Conservation (phyloP, 1,140 invertebrate genomes). For the Drosophila ohnishii region DNA sequence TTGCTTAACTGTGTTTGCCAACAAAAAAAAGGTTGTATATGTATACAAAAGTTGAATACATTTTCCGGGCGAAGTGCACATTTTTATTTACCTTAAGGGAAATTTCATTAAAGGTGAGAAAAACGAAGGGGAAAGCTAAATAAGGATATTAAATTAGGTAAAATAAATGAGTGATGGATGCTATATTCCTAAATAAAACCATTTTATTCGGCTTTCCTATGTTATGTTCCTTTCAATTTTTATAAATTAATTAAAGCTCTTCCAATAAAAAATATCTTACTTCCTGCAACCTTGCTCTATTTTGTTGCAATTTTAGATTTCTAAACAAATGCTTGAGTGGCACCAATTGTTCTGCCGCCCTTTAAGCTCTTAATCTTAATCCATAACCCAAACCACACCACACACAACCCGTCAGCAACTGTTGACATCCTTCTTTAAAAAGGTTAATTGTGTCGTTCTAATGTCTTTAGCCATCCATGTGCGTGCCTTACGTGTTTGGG, state of each 20-base stretch:
- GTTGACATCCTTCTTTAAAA: conserved; percentile 49
- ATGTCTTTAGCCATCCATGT: conserved; percentile 51
- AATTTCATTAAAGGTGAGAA: background rate
- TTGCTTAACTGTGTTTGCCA: conserved; percentile 11
- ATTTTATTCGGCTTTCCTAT: too few species aligned
- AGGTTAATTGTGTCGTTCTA: conserved; percentile 57
- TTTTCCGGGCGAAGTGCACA: conserved; percentile 3
- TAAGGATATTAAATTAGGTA: too few species aligned
- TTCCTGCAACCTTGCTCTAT: background rate
- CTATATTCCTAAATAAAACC: too few species aligned
- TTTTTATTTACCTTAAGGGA: conserved; percentile 15
- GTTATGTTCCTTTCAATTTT: too few species aligned
- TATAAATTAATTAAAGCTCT: too few species aligned
- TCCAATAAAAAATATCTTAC: too few species aligned
- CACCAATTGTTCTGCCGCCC: conserved; percentile 2
- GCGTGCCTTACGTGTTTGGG: conserved; percentile 50
- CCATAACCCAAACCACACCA: conserved; percentile 16
- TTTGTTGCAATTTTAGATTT: background rate
- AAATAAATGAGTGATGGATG: too few species aligned
- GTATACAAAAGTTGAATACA: background rate
- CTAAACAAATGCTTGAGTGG: background rate
- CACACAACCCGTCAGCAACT: conserved; percentile 30
- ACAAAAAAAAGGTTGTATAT: conserved; percentile 4
- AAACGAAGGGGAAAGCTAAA: background rate
- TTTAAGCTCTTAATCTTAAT: conserved; percentile 10